phyloP scores from a whole-genome alignment of 1,140 invertebrate species.

The Bicyclus anynana region DNA sequence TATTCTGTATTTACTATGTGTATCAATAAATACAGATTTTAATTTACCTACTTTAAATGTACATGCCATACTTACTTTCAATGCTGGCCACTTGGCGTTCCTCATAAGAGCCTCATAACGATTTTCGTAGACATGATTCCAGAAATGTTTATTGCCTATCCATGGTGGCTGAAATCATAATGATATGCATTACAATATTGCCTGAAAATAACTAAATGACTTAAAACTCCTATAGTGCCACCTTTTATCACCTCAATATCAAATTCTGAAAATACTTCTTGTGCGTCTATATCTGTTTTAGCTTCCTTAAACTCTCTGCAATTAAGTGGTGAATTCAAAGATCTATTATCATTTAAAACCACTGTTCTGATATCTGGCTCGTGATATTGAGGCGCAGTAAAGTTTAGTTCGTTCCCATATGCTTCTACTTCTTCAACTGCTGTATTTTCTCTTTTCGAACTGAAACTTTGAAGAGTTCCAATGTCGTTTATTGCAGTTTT shows the following conservation, averaged over 20 bases:
- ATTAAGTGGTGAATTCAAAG: conserved; percentile 26
- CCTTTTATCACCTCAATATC: conserved; percentile 67
- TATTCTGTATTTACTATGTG: too few relatives aligned
- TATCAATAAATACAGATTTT: too few relatives aligned
- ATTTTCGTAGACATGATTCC: conserved; percentile 56
- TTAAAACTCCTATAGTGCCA: background rate
- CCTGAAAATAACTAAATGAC: background rate
- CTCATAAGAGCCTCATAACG: conserved; percentile 63
- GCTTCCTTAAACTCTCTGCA: conserved; percentile 36
- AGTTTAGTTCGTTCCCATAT: background rate
- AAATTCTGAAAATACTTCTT: conserved; percentile 44
- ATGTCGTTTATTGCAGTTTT: conserved; percentile 7
- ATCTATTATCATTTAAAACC: background rate
- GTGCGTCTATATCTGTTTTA: conserved; percentile 47
- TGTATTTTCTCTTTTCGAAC: conserved; percentile 5
- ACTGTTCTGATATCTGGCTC: conserved; percentile 27
- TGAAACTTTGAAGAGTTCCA: conserved; percentile 30
- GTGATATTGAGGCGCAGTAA: conserved; percentile 11
- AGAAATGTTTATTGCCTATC: conserved; percentile 43
- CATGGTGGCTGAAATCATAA: conserved; percentile 46
- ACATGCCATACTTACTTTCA: conserved; percentile 56
- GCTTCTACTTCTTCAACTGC: conserved; percentile 1
- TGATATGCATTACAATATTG: background rate
- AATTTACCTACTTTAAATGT: too few relatives aligned
- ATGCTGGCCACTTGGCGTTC: conserved; percentile 55